A percentile compares a stretch with the other conserved stretches of the same genome.
Conservation (phyloP, 1,140 invertebrate genomes). For the Musca vetustissima region DNA sequence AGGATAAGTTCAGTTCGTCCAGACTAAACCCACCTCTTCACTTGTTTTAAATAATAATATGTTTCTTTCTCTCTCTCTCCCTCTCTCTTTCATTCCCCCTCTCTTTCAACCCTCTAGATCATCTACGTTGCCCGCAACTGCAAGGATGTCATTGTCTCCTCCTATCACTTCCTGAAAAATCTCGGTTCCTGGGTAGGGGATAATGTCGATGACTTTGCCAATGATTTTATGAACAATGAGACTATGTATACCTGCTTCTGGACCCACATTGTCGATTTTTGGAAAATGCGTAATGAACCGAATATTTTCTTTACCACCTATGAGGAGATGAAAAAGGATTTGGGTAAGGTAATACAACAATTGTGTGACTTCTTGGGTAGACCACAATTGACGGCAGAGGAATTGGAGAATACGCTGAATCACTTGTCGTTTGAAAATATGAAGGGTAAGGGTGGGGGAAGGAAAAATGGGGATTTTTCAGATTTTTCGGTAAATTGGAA, state of each 20-base stretch:
- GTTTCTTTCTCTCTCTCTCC: too few species aligned
- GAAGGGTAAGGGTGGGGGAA: constrained; percentile 53
- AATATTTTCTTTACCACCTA: constrained; percentile 64
- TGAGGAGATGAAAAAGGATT: constrained; percentile 67
- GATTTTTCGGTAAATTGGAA: too few species aligned
- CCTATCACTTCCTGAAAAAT: constrained; percentile 66
- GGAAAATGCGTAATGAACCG: constrained; percentile 56
- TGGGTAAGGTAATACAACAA: constrained; percentile 59
- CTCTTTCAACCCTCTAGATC: constrained; percentile 61
- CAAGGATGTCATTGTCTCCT: constrained; percentile 75
- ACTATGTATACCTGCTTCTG: constrained; percentile 61
- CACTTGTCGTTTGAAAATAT: constrained; percentile 64
- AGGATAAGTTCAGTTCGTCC: too few species aligned
- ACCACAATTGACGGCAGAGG: constrained; percentile 53
- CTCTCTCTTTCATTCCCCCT: too few species aligned
- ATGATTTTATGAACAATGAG: constrained; percentile 61
- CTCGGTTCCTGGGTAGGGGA: constrained; percentile 60
- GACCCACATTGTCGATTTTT: constrained; percentile 60
- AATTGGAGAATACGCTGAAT: constrained; percentile 57
- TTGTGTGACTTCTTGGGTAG: constrained; percentile 62
- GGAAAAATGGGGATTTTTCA: too few species aligned
- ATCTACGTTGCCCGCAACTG: constrained; percentile 75
- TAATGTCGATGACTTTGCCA: constrained; percentile 63
- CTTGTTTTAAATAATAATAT: too few species aligned
- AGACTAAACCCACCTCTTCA: too few species aligned